Conservation (phyloP, 1,140 invertebrate genomes). For the Microplitis demolitor region DNA sequence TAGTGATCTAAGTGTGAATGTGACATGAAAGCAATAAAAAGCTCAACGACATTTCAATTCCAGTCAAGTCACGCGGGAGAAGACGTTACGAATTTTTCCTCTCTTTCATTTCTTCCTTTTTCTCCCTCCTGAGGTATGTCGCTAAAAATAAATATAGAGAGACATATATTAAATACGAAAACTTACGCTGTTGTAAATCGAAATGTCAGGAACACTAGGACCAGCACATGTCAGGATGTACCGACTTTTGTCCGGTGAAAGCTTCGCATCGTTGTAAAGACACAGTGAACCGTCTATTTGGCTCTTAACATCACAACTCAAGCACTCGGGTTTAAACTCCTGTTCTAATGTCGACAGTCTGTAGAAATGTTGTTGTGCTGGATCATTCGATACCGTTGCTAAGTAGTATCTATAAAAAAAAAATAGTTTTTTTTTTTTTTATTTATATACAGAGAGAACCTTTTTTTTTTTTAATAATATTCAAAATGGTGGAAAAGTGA, state of each 20-base stretch:
- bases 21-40: background rate
- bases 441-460: no score
- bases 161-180: background rate
- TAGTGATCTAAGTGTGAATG: background rate
- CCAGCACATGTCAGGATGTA: conserved; percentile 77
- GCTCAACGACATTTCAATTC: conserved; percentile 7
- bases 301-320: conserved; percentile 65
- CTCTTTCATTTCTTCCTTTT: background rate
- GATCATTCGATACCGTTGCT: conserved; percentile 67
- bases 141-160: background rate
- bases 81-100: background rate
- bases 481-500: no score
- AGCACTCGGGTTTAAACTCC: conserved; percentile 58
- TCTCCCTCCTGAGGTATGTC: background rate
- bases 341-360: conserved; percentile 50
- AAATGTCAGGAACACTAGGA: conserved; percentile 69
- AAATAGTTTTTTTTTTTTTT: no score
- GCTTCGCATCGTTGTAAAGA: conserved; percentile 71
- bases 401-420: conserved; percentile 69
- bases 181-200: conserved; percentile 57
- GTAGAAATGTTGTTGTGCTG: conserved; percentile 70
- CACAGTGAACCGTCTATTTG: conserved; percentile 63
- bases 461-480: no score
- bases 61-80: background rate
- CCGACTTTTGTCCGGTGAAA: conserved; percentile 71